Base-by-base conservation (phyloP, 2,113 vertebrate genomes). In the Neolamprologus falcicula region DNA sequence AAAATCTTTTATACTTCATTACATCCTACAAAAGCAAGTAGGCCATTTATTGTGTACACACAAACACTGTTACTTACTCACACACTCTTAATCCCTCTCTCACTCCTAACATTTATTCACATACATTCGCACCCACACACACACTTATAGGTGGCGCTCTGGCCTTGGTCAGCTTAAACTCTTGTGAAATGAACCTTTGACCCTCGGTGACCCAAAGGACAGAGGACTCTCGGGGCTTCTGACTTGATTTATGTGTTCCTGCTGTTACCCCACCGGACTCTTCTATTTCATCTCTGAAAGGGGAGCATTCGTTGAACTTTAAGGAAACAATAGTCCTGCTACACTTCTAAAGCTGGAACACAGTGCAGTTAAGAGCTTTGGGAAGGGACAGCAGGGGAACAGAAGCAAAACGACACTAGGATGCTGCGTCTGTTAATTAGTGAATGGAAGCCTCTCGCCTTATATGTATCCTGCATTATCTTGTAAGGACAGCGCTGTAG, bases 161-260 rank as follows among this genome's bases (percentile, higher is more conserved):
- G 94, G 93, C 89, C 94, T 94, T 92, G 90, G 93, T 96, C 91
- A 93, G 89, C 78, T 94, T 94, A 95, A 96, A 95, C 92, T 86
- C 91, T 93, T 95, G 83, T 95, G 89, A 94, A 93, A 86, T 94
- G 86, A 96, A 94, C 95, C 96, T 91, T 86, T 96, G 95, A 98
- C 97, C 98, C 96, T 90, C 79, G 12, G 78, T 96, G 97, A 98
- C 97, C 98, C 97, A 45, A 87, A 94, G 95, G 95, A 97, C 95
- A 95, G 96, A 93, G 93, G 96, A 95, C 97, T 97, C 94, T 95
- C 33, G 92, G 96, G 96, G 96, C 93, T 97, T 97, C 96, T 91
- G 93, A 97, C 97, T 97, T 98, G 98, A 99, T 99, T 99, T 98
- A 99, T 97, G 97, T 97, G 97, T 96, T 97, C 96, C 97, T 97